A percentile compares a stretch with the other conserved stretches of the same genome.
These are phyloP conservation scores for Parotocinclus haroldoi DNA, from an alignment of 2,797 vertebrate species.

Conservation along the genomic window DNA sequence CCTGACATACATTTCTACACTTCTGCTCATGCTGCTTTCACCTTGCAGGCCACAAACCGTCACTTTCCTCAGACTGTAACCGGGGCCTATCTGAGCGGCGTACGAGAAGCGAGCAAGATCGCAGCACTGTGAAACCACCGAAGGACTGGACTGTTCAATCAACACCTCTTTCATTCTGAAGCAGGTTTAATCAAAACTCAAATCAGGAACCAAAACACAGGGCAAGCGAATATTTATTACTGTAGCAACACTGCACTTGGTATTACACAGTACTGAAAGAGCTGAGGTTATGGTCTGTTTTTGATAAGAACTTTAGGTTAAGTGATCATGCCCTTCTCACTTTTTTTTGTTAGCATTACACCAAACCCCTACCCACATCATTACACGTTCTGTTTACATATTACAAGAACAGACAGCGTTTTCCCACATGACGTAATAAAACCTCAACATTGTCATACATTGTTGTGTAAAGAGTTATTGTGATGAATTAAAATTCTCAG, in stretches of 20 bases:
- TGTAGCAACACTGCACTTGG: not conserved
- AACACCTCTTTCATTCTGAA: not conserved
- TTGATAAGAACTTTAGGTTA: too few species aligned
- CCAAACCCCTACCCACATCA: too few species aligned
- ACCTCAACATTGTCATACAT: not conserved
- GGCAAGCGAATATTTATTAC: not conserved
- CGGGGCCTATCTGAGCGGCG: conserved; percentile 93
- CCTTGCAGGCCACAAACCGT: conserved; percentile 87
- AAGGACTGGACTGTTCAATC: not conserved
- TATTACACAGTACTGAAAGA: not conserved
- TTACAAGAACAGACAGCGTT: too few species aligned
- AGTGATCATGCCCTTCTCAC: too few species aligned
- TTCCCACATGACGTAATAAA: too few species aligned
- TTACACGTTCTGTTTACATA: too few species aligned
- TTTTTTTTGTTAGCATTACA: too few species aligned
- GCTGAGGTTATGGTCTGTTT: not conserved
- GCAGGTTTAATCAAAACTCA: not conserved
- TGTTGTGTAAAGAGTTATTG: not conserved
- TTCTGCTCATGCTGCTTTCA: not conserved
- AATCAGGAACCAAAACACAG: not conserved
- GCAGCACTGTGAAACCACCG: conserved; percentile 69
- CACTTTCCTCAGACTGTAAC: conserved; percentile 98
- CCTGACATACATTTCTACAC: too few species aligned
- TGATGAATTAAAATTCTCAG: not conserved
- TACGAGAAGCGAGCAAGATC: conserved; percentile 97